Base-by-base conservation (phyloP, 2,888 invertebrate genomes). In the Punctoribates punctum region DNA sequence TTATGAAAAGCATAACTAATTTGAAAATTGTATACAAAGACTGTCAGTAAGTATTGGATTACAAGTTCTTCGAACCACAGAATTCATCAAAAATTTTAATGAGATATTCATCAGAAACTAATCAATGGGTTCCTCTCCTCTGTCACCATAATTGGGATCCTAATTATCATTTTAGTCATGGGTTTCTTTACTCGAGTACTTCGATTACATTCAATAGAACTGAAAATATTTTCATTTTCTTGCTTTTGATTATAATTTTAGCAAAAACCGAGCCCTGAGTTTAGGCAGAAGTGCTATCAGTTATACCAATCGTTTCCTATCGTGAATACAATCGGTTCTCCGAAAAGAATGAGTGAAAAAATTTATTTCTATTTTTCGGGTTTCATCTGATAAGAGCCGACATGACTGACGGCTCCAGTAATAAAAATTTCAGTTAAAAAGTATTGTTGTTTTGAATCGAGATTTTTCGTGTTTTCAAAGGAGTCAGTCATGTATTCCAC, bases 121-220 rank as follows among this genome's bases (percentile, higher is more conserved):
- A 57, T 25, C 57, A 57, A 23, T 23, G n/a, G 25, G 57, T 57
- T 57, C 23, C 23, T 23, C 57, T 57, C 57, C 23, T 25, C n/a
- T 27, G 34, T 65, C 11, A 17, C n/a, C 29, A 65, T 65, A 65
- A 65, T 65, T 65, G 15, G 34, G 17, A 9, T 5, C 29, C 65
- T 65, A 65, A 65, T 65, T 65, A 65, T 65, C 65, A 17, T 65
- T 65, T 65, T 65, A 65, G 65, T 15, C 65, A 65, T 38, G 17
- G 15, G 34, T 65, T 38, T n/a, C n/a, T 6, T 60, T 57, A n/a
- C n/a, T n/a, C n/a, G n/a, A n/a, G n/a, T n/a, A n/a, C n/a, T n/a
- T n/a, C n/a, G n/a, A n/a, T n/a, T n/a, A 51, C 51, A 51, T n/a
- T 8, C 51, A 51, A 51, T 51, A 4, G 15, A n/a, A 51, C 3